A percentile compares a stretch with the other conserved stretches of the same genome.
Evolutionary conservation across 1,140 invertebrate genomes (phyloP).

Genomic region (Drosophila kurseongensis): DNA sequence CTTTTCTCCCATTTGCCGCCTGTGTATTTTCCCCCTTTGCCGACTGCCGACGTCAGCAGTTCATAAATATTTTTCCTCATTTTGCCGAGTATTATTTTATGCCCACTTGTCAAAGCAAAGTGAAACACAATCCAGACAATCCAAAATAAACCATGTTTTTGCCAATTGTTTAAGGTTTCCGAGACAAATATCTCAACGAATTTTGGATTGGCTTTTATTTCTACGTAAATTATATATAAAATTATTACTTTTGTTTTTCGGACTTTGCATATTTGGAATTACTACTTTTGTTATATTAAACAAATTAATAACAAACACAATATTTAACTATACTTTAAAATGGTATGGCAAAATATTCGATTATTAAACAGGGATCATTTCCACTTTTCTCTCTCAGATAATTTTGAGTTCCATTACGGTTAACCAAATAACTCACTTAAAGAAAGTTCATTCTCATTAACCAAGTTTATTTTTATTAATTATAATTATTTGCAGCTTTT

Average conservation of each 20-base stretch:
- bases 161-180: conserved; percentile 6
- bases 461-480: conserved; percentile 2
- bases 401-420: background rate
- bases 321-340: too few species aligned
- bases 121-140: conserved; percentile 48
- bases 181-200: too few species aligned
- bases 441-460: conserved; percentile 13
- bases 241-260: too few species aligned
- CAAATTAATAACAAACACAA: too few species aligned
- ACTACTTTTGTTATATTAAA: too few species aligned
- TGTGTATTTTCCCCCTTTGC: conserved; percentile 11
- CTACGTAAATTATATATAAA: too few species aligned
- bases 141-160: conserved; percentile 12
- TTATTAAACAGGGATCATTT: background rate
- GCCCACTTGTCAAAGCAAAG: conserved; percentile 51
- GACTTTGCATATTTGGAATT: too few species aligned
- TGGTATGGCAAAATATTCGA: too few species aligned
- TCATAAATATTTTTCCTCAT: conserved; percentile 71
- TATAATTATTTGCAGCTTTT: background rate
- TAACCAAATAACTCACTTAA: conserved; percentile 17
- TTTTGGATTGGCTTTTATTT: too few species aligned
- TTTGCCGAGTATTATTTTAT: conserved; percentile 52
- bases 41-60: conserved; percentile 60
- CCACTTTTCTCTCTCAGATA: background rate
- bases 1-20: background rate